These are phyloP conservation scores for Pteromalus puparum DNA, from an alignment of 1,140 invertebrate genomes.

Conservation along the genomic window DNA sequence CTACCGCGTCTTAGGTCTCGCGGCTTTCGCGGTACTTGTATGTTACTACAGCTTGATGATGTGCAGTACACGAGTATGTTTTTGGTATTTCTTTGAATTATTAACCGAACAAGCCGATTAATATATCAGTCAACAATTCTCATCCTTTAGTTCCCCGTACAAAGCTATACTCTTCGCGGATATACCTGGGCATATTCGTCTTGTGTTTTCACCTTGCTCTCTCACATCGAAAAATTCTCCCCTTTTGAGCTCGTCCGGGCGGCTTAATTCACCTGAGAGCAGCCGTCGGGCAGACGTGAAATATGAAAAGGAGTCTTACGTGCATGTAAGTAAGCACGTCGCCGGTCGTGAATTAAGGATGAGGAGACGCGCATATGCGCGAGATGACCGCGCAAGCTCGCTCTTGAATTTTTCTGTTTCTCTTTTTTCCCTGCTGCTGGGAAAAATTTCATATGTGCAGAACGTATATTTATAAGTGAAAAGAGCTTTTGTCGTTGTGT, in stretches of 20 bases:
- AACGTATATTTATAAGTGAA: neutral
- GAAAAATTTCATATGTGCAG: neutral
- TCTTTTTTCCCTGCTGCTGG: neutral
- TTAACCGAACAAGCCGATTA: too few species aligned
- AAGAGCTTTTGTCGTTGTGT: too few species aligned
- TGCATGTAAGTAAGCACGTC: conserved; percentile 16
- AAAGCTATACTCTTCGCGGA: too few species aligned
- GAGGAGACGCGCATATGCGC: neutral
- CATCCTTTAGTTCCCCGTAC: too few species aligned
- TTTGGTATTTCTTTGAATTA: too few species aligned
- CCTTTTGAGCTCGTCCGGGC: neutral
- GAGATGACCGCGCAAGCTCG: neutral
- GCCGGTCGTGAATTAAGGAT: conserved; percentile 8
- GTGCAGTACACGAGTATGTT: too few species aligned
- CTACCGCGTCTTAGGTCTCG: too few species aligned
- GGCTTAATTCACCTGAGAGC: conserved; percentile 9
- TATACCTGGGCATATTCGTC: neutral
- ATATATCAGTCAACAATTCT: too few species aligned
- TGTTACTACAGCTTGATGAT: too few species aligned
- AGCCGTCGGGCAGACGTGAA: neutral
- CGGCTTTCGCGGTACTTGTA: too few species aligned
- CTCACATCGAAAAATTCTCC: neutral
- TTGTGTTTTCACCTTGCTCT: neutral
- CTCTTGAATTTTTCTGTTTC: neutral
- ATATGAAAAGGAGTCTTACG: conserved; percentile 16